A percentile compares a stretch with the other conserved stretches of the same genome.
Evolutionary conservation across 2,888 invertebrate species (phyloP).

Genomic region (Amiota mariae): DNA sequence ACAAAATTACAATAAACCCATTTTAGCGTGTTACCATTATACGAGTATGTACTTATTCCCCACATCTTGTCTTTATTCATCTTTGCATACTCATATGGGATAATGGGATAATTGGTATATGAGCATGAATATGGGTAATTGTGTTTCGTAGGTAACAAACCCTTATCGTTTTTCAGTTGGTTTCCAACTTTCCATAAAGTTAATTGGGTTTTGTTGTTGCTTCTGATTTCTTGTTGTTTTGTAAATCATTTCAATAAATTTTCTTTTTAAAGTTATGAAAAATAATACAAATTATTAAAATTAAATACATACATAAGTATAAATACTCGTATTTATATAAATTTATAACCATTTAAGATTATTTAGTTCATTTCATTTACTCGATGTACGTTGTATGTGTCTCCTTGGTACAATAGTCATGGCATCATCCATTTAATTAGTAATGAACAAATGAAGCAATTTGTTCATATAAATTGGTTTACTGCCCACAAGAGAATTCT

Average conservation of each 20-base stretch:
- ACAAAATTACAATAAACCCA: constrained; percentile 69
- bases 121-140: too few relatives aligned
- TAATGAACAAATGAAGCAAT: constrained; percentile 58
- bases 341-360: constrained; percentile 3
- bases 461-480: constrained; percentile 64
- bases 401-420: constrained; percentile 45
- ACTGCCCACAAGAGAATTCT: constrained; percentile 57
- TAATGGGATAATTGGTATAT: constrained; percentile 22
- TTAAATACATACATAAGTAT: too few relatives aligned
- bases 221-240: too few relatives aligned
- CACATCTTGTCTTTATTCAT: not conserved
- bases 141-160: too few relatives aligned
- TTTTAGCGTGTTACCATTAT: constrained; percentile 54
- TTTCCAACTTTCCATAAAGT: too few relatives aligned
- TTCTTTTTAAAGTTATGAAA: too few relatives aligned
- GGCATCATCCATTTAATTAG: constrained; percentile 49
- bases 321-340: too few relatives aligned
- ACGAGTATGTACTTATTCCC: not conserved
- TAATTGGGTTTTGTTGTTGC: too few relatives aligned
- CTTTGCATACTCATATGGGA: constrained; percentile 60
- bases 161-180: too few relatives aligned
- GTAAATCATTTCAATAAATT: too few relatives aligned
- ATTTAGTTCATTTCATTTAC: constrained; percentile 32
- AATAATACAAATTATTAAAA: too few relatives aligned
- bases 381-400: not conserved